Percentiles rank a stretch among this genome's conserved stretches.
phyloP scores from a whole-genome alignment of 1,140 invertebrate species.

The Dreissena polymorpha region DNA sequence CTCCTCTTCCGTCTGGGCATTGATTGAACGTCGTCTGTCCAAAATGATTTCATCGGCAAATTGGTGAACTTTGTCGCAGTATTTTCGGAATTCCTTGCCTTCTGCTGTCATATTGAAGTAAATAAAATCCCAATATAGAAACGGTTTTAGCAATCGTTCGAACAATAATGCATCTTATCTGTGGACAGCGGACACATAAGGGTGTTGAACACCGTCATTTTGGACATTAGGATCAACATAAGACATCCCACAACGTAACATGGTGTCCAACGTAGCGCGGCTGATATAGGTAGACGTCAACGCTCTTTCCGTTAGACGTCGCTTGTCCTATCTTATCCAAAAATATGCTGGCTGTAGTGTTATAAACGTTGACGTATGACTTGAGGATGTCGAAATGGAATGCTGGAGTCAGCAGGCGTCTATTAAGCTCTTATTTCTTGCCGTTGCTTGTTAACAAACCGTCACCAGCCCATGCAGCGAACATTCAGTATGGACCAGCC shows the following conservation, averaged over 20 bases:
- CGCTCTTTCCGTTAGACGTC: slow-evolving; percentile 25
- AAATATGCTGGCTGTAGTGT: slow-evolving; percentile 77
- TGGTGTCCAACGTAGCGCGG: slow-evolving; percentile 62
- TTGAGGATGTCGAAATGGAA: slow-evolving; percentile 94
- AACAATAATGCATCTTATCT: neutral
- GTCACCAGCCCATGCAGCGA: slow-evolving; percentile 21
- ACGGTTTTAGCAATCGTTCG: slow-evolving; percentile 44
- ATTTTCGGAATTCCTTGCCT: slow-evolving; percentile 10
- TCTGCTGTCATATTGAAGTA: slow-evolving; percentile 54
- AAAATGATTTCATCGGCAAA: slow-evolving; percentile 62
- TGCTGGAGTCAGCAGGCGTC: slow-evolving; percentile 92
- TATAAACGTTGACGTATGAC: slow-evolving; percentile 89
- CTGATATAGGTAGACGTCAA: slow-evolving; percentile 55
- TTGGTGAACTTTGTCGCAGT: slow-evolving; percentile 37
- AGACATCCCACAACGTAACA: slow-evolving; percentile 64
- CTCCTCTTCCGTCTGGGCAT: neutral
- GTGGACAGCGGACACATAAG: slow-evolving; percentile 6
- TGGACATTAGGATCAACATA: slow-evolving; percentile 59
- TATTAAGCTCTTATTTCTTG: slow-evolving; percentile 86
- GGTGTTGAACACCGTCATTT: slow-evolving; percentile 7
- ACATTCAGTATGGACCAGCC: slow-evolving; percentile 35
- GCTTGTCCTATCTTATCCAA: slow-evolving; percentile 22
- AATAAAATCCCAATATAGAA: slow-evolving; percentile 54
- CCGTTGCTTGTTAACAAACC: slow-evolving; percentile 78
- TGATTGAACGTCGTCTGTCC: slow-evolving; percentile 51